These are phyloP conservation scores for Strigamia transsilvanica DNA, from an alignment of 2,888 invertebrate species.

Conservation along the genomic window DNA sequence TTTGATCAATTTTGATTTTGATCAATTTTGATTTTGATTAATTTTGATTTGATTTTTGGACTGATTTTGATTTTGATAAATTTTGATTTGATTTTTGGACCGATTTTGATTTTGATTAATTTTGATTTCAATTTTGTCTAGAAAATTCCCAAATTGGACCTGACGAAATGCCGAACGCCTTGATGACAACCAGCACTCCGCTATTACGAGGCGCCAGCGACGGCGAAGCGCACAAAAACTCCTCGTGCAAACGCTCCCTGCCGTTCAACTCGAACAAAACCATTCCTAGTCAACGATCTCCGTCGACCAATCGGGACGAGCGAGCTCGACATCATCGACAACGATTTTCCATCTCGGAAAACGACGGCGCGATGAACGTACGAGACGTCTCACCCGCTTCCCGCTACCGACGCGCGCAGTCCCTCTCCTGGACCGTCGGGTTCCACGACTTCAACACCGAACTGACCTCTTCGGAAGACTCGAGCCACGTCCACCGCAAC, in stretches of 20 bases:
- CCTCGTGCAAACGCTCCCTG: neutral
- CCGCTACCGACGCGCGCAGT: neutral
- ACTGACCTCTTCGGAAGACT: no score
- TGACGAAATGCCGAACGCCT: neutral
- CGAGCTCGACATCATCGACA: conserved; percentile 49
- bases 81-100: neutral
- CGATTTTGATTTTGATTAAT: no score
- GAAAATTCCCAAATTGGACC: neutral
- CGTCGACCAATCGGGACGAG: neutral
- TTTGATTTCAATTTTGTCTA: neutral
- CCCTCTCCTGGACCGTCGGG: conserved; percentile 48
- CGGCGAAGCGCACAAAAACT: neutral
- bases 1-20: no score
- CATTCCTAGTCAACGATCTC: neutral
- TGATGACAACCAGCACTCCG: neutral
- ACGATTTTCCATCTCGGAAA: conserved; percentile 49
- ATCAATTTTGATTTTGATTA: no score
- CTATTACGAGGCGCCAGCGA: neutral
- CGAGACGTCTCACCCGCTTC: conserved; percentile 31
- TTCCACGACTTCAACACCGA: neutral
- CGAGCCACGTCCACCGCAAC: no score
- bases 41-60: neutral
- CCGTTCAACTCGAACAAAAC: conserved; percentile 9
- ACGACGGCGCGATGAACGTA: neutral
- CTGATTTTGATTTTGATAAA: no score